Evolutionary conservation across 2,113 vertebrate genomes (phyloP).

Genomic region (Pedetes capensis): DNA sequence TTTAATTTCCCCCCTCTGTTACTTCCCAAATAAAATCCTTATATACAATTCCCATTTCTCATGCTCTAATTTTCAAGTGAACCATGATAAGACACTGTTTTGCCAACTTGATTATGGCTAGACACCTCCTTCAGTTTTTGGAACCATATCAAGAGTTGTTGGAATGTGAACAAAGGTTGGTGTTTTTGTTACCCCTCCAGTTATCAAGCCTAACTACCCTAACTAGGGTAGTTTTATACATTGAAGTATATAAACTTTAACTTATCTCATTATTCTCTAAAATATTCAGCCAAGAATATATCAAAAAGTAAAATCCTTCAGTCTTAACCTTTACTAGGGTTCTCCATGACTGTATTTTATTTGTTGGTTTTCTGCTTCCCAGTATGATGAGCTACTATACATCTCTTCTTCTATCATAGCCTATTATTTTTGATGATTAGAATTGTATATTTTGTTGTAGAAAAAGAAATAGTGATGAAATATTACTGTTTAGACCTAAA

Average conservation of each 20-base stretch:
- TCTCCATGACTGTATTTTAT: background rate
- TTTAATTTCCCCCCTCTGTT: background rate
- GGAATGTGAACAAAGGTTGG: background rate
- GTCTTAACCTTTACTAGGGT: background rate
- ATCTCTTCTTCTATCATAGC: background rate
- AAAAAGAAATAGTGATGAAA: background rate
- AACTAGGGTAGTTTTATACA: background rate
- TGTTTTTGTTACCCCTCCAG: background rate
- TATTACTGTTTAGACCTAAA: too few species aligned
- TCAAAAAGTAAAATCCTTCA: background rate
- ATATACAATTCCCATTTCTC: background rate
- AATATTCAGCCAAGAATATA: background rate
- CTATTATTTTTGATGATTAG: background rate
- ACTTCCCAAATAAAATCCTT: background rate
- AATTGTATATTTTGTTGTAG: background rate
- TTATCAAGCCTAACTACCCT: background rate
- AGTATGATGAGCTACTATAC: background rate
- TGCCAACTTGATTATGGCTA: background rate
- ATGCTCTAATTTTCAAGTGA: background rate
- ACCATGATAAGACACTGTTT: background rate
- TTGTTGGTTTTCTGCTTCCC: background rate
- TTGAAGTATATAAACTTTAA: background rate
- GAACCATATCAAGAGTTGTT: background rate
- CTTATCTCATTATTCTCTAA: background rate
- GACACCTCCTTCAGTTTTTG: background rate